These are phyloP conservation scores for Phaedon cochleariae DNA, from an alignment of 2,888 invertebrate genomes.

Conservation along the genomic window DNA sequence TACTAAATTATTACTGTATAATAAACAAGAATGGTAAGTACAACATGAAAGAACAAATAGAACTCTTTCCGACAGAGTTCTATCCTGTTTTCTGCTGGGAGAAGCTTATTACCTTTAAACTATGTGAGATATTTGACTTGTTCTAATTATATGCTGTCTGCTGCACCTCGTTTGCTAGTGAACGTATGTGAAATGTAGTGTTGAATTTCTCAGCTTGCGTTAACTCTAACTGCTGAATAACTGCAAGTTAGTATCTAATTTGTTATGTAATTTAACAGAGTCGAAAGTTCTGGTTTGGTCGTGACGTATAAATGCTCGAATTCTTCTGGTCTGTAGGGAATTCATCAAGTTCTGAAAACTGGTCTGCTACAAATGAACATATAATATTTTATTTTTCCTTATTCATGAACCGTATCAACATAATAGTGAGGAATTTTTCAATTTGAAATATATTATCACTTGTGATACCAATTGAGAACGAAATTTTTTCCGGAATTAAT, in stretches of 20 bases:
- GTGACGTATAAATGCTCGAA: conserved; percentile 22
- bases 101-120: conserved; percentile 29
- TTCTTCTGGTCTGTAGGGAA: conserved; percentile 12
- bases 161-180: conserved; percentile 21
- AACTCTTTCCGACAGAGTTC: not conserved
- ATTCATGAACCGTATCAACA: too few relatives aligned
- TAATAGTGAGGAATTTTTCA: too few relatives aligned
- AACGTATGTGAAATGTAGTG: conserved; percentile 36
- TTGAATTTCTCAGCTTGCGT: conserved; percentile 35
- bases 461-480: too few relatives aligned
- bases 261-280: conserved; percentile 39
- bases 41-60: not conserved
- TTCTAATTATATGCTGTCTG: conserved; percentile 35
- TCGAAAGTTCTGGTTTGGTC: conserved; percentile 26
- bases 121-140: conserved; percentile 32
- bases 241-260: conserved; percentile 36
- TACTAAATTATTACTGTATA: too few relatives aligned
- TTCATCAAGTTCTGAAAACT: too few relatives aligned
- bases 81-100: conserved; percentile 15
- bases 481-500: too few relatives aligned
- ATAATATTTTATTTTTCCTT: too few relatives aligned
- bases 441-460: too few relatives aligned
- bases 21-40: not conserved
- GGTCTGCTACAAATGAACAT: too few relatives aligned
- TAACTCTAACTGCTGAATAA: conserved; percentile 37